Evolutionary conservation across 2,797 vertebrate species (phyloP), one percentile per base, ranked within the genome.

Genomic region (Balearica regulorum): DNA sequence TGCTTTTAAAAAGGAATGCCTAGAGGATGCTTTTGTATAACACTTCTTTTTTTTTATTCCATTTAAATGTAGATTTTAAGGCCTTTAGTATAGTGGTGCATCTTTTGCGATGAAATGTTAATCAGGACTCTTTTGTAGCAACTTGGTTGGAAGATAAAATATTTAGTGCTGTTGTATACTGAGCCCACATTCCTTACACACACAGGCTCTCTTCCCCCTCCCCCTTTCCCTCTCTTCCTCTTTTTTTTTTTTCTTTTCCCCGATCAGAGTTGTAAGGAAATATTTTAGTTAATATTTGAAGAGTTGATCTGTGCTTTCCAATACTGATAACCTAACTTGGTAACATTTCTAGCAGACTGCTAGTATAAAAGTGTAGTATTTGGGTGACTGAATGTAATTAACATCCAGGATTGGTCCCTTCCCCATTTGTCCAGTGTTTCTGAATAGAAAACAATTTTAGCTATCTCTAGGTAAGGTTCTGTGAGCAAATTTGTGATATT

Each of bases 41-140:
- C 54, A 2, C 39, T 94, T 94, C 96, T 87, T 97, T 89, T 92
- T 70, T 86, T 53, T 28, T 28, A 69, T 95, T 93, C 65, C 54
- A 95, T 97, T 98, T 97, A 97, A 97, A 97, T 97, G 88, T 91
- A 97, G 96, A 97, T 97, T 97, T 95, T 91, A 88, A 96, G 79
- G n/a, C 91, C 12, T 88, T 97, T 97, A 91, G 43, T 89, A 53
- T 41, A 87, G 87, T 89, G 62, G 84, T 91, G 77, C 65, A 95
- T 97, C 93, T 97, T 96, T 78, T 83, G 80, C 83, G 95, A 89
- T 93, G 97, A 96, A 97, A 95, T 95, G 87, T 95, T 98, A 96
- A 93, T 96, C 94, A 93, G 77, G 60, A 83, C 49, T 97, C 75
- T 80, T 96, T 97, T 94, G 94, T 97, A 89, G 77, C 68, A 94